phyloP scores from a whole-genome alignment of 2,888 invertebrate species.

The Andrena camellia region DNA sequence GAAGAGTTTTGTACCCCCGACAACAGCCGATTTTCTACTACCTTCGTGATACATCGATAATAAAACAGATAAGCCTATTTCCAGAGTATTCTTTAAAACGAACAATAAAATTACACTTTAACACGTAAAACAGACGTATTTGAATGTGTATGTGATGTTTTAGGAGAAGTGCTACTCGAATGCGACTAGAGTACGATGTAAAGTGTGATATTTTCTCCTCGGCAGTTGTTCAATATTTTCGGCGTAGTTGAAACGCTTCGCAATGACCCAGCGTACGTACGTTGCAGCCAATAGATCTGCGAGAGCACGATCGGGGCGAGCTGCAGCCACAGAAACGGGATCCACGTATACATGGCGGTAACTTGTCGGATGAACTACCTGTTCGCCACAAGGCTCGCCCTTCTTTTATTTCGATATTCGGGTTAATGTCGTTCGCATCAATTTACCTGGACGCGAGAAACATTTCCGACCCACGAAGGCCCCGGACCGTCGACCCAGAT shows the following conservation, averaged over 20 bases:
- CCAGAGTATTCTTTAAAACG: too few species aligned
- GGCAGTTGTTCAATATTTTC: too few species aligned
- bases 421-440: constrained; percentile 67
- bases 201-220: too few species aligned
- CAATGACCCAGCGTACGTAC: constrained; percentile 41
- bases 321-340: constrained; percentile 40
- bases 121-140: too few species aligned
- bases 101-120: too few species aligned
- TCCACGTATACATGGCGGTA: constrained; percentile 51
- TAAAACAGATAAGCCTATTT: not conserved
- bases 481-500: constrained; percentile 53
- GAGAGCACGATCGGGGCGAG: constrained; percentile 28
- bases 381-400: constrained; percentile 38
- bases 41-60: not conserved
- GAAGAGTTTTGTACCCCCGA: not conserved
- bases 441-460: constrained; percentile 56
- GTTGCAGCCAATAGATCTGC: constrained; percentile 24
- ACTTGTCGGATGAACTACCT: constrained; percentile 53
- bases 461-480: constrained; percentile 56
- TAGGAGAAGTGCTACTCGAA: too few species aligned
- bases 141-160: too few species aligned
- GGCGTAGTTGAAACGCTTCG: not conserved
- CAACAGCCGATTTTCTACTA: not conserved
- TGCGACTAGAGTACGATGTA: too few species aligned
- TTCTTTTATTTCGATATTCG: constrained; percentile 67